These are phyloP conservation scores for Lamellibrachia luymesi DNA, from an alignment of 1,140 invertebrate species.

Conservation along the genomic window DNA sequence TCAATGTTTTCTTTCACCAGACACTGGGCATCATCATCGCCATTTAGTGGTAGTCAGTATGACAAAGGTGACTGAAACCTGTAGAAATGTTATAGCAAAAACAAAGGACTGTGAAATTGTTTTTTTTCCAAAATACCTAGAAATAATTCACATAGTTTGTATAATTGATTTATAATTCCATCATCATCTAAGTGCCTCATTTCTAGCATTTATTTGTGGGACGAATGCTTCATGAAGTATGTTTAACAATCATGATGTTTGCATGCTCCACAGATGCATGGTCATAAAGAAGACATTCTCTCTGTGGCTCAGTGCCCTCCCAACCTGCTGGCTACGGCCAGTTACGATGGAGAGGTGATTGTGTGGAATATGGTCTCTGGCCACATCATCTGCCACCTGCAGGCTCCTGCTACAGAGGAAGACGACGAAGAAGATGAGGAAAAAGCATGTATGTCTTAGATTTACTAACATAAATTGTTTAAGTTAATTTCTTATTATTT, in stretches of 20 bases:
- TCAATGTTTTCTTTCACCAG: too few species aligned
- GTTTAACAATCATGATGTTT: neutral
- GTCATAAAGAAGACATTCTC: constrained; percentile 56
- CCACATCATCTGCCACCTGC: constrained; percentile 54
- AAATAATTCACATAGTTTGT: too few species aligned
- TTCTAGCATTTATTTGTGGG: too few species aligned
- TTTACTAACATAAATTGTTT: too few species aligned
- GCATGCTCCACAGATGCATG: constrained; percentile 41
- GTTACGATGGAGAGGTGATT: constrained; percentile 56
- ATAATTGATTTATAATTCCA: neutral
- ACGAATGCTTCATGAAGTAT: neutral
- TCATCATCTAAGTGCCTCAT: too few species aligned
- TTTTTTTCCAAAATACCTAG: too few species aligned
- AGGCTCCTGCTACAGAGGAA: constrained; percentile 34
- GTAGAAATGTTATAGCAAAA: too few species aligned
- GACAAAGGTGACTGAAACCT: too few species aligned
- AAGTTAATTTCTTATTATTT: too few species aligned
- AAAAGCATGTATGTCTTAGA: neutral
- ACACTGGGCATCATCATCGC: too few species aligned
- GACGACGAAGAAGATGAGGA: neutral
- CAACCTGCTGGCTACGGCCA: constrained; percentile 54
- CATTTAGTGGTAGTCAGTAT: too few species aligned
- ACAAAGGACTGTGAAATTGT: too few species aligned
- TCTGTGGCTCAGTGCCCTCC: constrained; percentile 50
- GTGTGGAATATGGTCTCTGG: constrained; percentile 59